These are phyloP conservation scores for Carcina quercana DNA, from an alignment of 2,888 invertebrate species.

Conservation along the genomic window DNA sequence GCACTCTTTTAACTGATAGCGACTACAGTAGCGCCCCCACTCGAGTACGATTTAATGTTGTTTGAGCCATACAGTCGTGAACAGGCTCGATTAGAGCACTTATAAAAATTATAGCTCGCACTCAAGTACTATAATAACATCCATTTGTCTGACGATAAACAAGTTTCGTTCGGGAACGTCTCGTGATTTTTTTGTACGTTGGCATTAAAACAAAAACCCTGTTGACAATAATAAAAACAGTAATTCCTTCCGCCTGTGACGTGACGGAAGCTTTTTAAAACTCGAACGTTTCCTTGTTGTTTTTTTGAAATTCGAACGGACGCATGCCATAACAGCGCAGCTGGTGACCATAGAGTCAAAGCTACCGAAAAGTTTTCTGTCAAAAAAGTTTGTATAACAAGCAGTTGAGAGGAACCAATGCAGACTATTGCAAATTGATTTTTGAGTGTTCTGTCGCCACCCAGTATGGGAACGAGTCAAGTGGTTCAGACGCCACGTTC, in stretches of 20 bases:
- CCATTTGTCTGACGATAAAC: too few relatives aligned
- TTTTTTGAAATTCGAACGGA: slow-evolving; percentile 29
- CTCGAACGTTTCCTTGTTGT: slow-evolving; percentile 32
- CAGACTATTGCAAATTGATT: slow-evolving; percentile 68
- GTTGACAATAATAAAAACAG: neutral
- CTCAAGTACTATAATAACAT: too few relatives aligned
- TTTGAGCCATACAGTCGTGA: too few relatives aligned
- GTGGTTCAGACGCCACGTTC: slow-evolving; percentile 52
- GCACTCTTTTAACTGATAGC: too few relatives aligned
- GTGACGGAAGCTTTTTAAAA: slow-evolving; percentile 38
- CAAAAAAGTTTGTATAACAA: slow-evolving; percentile 31
- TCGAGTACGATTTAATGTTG: too few relatives aligned
- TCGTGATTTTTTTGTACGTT: too few relatives aligned
- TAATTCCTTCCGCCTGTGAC: too few relatives aligned
- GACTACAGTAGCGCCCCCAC: too few relatives aligned
- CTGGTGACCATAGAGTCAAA: slow-evolving; percentile 33
- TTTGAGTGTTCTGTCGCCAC: slow-evolving; percentile 69
- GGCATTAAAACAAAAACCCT: neutral
- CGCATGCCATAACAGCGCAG: slow-evolving; percentile 51
- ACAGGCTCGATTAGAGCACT: too few relatives aligned
- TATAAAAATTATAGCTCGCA: too few relatives aligned
- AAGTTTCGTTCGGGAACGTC: too few relatives aligned
- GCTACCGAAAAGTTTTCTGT: slow-evolving; percentile 25
- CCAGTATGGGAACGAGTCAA: slow-evolving; percentile 61
- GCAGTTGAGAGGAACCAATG: slow-evolving; percentile 48